Conservation (phyloP, 2,888 invertebrate genomes). For the Trichogramma evanescens region DNA sequence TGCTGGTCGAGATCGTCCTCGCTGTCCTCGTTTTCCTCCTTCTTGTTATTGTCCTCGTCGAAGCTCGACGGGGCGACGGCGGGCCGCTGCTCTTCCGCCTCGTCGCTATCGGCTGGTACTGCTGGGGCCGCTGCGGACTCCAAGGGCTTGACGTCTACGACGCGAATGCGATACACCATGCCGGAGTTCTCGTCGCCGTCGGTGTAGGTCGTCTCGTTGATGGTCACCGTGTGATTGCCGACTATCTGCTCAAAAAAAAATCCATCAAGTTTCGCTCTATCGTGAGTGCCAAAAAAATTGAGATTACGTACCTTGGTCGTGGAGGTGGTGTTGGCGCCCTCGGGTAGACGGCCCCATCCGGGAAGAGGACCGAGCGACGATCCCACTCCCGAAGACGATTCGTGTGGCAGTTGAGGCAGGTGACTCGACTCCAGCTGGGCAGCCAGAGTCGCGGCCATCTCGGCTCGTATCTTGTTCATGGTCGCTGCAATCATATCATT, state of each 20-base stretch:
- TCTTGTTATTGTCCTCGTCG: background rate
- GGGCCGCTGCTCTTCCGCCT: conserved; percentile 29
- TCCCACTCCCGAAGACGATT: too few relatives aligned
- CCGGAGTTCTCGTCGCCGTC: conserved; percentile 43
- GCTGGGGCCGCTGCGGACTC: conserved; percentile 18
- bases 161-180: conserved; percentile 47
- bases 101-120: background rate
- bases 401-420: too few relatives aligned
- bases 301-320: conserved; percentile 37
- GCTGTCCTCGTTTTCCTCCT: background rate
- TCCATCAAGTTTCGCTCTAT: background rate
- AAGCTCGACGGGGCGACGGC: too few relatives aligned
- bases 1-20: background rate
- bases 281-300: background rate
- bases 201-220: conserved; percentile 52
- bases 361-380: background rate
- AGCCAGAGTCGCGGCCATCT: conserved; percentile 28
- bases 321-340: conserved; percentile 41
- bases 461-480: conserved; percentile 30
- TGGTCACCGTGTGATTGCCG: conserved; percentile 51
- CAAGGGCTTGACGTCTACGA: conserved; percentile 49
- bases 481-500: conserved; percentile 28
- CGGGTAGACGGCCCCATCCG: conserved; percentile 33
- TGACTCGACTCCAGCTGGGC: conserved; percentile 15
- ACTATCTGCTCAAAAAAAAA: conserved; percentile 43